Base-by-base conservation (phyloP, 2,888 invertebrate genomes). In the Xestia xanthographa region DNA sequence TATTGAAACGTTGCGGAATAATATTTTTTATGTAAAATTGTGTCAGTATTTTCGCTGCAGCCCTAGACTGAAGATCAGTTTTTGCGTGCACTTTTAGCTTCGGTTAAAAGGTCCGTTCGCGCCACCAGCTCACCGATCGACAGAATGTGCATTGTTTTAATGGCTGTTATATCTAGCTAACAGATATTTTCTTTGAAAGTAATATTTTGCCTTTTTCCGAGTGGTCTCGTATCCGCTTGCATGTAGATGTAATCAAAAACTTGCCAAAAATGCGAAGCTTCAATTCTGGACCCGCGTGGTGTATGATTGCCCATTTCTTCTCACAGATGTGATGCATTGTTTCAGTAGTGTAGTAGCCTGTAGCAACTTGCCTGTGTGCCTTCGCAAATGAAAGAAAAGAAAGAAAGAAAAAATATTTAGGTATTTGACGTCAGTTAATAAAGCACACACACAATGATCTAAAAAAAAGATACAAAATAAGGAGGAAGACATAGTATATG, bases 101-200 rank as follows among this genome's bases (percentile, higher is more conserved):
- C 66, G 45, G 88, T 79, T 88, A 85, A 88, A 86, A 86, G 86
- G 83, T 79, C 75, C 62, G 58, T 34, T 67, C 66, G 4, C 72
- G 66, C 70, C 48, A 72, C 69, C 68, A 58, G 53, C 62, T 38
- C 66, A 50, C 48, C 50, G 63, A 86, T 82, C 63, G 65, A 80
- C 75, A 56, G 69, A 72, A 76, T 50, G 67, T 84, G 75, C 77
- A 73, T 69, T 78, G 45, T 77, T 87, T 76, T 75, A 80, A 79
- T 77, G 70, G 76, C 53, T 68, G 50, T 75, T 69, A 56, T 60
- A 79, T 62, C 29, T 62, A 65, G 43, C 65, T 75, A 48, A 11
- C 48, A 41, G 14, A 41, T 56, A 43, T 66, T 63, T 53, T 72
- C 45, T 48, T 43, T 62, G 41, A n/a, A 11, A 5, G 14, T 50